Base-by-base conservation (phyloP, 2,888 invertebrate species). In the Blastobasis adustella region DNA sequence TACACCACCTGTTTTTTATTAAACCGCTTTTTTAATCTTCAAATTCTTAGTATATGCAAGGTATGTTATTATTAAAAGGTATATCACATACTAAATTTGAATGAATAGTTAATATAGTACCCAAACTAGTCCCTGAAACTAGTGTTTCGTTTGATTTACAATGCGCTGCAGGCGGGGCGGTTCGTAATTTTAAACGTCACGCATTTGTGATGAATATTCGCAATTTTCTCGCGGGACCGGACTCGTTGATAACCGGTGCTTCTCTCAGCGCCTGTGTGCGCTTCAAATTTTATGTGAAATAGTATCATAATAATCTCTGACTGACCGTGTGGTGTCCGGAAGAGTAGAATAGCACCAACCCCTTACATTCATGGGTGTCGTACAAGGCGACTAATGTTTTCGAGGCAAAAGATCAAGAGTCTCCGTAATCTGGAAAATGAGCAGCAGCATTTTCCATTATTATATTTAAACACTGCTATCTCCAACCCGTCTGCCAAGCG, bases 161-260 rank as follows among this genome's bases (percentile, higher is more conserved):
- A 8, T 63, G 69, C 67, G 67, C 62, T 64, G 73, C 70, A 71
- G 72, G 75, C 73, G 73, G 67, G 23, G 73, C 71, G 69, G 68
- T 65, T 67, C 73, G 80, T 81, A 83, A 82, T 85, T 85, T 84
- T 82, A 82, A 84, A 84, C 79, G 86, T 86, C 85, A 84, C 79
- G 77, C 79, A 78, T 84, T 71, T 80, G 82, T 86, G 84, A 86
- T 86, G 82, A 83, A 87, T 85, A 80, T 79, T 77, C 73, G 79
- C 82, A 83, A 84, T 86, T 83, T 84, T 84, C 84, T 81, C 79
- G 71, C 73, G 74, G 76, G 76, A 77, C 71, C 74, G 23, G 23
- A 68, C 67, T 65, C 63, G 60, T 71, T 67, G 76, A 81, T 81
- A 77, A 66, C 72, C 71, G 60, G 67, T 66, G 69, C 73, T 71